Evolutionary conservation across 2,888 invertebrate species (phyloP).

Genomic region (Drosophila multiciliata): DNA sequence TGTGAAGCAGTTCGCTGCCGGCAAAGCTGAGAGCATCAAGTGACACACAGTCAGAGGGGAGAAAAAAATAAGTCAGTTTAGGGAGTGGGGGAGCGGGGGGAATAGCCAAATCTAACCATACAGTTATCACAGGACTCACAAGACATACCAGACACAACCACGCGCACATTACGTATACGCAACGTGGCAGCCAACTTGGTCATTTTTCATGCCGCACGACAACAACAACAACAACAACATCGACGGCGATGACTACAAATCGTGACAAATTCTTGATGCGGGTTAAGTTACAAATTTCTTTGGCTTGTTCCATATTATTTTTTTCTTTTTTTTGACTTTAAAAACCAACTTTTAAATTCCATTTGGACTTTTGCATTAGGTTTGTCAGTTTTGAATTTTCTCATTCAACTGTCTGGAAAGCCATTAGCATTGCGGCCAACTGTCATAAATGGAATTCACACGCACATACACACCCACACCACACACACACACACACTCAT

Average conservation of each 20-base stretch:
- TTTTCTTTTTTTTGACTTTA: constrained; percentile 35
- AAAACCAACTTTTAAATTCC: constrained; percentile 58
- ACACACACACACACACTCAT: constrained; percentile 9
- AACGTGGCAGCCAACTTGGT: constrained; percentile 60
- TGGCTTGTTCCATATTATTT: constrained; percentile 28
- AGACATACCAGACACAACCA: constrained; percentile 27
- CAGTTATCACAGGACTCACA: constrained; percentile 64
- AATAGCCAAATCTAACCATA: constrained; percentile 63
- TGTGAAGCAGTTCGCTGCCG: constrained; percentile 69
- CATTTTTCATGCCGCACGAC: constrained; percentile 72
- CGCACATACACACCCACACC: not conserved
- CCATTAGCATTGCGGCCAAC: constrained; percentile 52
- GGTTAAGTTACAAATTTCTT: constrained; percentile 75
- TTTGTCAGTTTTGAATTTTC: constrained; percentile 53
- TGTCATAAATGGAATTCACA: constrained; percentile 42
- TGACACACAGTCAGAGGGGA: constrained; percentile 22
- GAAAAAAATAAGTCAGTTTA: not conserved
- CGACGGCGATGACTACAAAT: constrained; percentile 72
- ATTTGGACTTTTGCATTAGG: constrained; percentile 46
- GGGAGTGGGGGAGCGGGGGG: not conserved
- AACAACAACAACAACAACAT: constrained; percentile 36
- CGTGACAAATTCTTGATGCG: constrained; percentile 79
- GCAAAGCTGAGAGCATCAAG: constrained; percentile 61
- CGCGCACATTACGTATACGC: constrained; percentile 70
- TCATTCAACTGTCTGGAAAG: constrained; percentile 52